Conservation (phyloP, 2,888 invertebrate genomes). For the Torymus texanus region DNA sequence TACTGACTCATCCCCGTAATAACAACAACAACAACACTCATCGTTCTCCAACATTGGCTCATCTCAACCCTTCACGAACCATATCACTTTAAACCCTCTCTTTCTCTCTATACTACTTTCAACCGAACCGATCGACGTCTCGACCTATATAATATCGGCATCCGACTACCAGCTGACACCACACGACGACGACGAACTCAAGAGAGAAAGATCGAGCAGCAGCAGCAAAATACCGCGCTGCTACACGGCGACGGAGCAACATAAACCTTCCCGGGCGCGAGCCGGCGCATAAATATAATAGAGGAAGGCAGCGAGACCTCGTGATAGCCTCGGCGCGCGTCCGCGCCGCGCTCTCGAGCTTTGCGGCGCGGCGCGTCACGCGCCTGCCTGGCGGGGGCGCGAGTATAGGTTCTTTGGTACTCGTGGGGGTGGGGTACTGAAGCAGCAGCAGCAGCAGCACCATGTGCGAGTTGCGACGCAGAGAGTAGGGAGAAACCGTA, state of each 20-base stretch:
- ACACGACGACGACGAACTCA: too few species aligned
- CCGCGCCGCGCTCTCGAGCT: constrained; percentile 63
- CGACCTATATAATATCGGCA: too few species aligned
- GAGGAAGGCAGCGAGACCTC: constrained; percentile 69
- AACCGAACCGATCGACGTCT: too few species aligned
- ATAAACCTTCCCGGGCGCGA: constrained; percentile 71
- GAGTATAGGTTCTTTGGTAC: constrained; percentile 13
- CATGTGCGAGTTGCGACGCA: too few species aligned
- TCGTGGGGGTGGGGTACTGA: background rate
- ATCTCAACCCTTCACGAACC: background rate
- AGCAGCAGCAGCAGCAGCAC: too few species aligned
- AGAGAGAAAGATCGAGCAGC: too few species aligned
- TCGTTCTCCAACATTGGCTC: constrained; percentile 7
- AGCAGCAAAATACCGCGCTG: too few species aligned
- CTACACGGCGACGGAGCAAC: constrained; percentile 20
- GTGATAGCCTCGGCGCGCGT: constrained; percentile 67
- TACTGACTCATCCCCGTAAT: constrained; percentile 16
- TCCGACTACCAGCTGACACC: too few species aligned
- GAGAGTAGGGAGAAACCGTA: too few species aligned
- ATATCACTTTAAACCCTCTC: too few species aligned
- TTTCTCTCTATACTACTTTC: too few species aligned
- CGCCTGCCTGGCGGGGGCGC: background rate
- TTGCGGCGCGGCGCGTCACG: constrained; percentile 67
- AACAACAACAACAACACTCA: constrained; percentile 11
- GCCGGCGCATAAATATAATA: constrained; percentile 75